These are phyloP conservation scores for Sciurus niger DNA, from an alignment of 2,113 vertebrate species.

Conservation along the genomic window DNA sequence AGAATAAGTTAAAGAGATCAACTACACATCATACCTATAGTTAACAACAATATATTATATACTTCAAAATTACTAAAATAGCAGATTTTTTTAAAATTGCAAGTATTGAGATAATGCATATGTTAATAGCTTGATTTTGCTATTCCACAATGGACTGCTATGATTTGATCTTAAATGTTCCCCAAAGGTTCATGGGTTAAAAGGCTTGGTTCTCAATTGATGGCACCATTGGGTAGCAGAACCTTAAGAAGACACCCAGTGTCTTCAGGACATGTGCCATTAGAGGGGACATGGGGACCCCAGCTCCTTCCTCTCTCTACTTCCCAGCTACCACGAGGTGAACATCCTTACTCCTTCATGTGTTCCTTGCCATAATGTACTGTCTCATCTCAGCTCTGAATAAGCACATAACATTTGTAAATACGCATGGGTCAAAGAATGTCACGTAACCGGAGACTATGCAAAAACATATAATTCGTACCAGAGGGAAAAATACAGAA, in stretches of 20 bases:
- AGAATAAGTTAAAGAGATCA: not conserved
- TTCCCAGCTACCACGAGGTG: not conserved
- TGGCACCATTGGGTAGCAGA: not conserved
- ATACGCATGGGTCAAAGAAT: conserved; percentile 8
- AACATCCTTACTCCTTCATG: not conserved
- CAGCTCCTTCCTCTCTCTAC: not conserved
- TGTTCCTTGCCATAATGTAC: too few species aligned
- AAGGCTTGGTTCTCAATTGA: not conserved
- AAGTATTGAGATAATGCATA: not conserved
- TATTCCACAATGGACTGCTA: not conserved
- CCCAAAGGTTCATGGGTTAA: not conserved
- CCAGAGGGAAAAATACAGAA: not conserved
- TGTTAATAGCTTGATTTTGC: not conserved
- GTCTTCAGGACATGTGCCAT: not conserved
- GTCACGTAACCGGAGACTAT: not conserved
- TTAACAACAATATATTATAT: not conserved
- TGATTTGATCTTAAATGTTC: not conserved
- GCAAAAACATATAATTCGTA: not conserved
- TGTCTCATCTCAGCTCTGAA: not conserved
- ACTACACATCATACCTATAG: not conserved
- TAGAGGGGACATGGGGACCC: too few species aligned
- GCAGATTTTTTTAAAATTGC: not conserved
- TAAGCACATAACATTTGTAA: not conserved
- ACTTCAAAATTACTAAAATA: not conserved
- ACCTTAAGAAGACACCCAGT: too few species aligned